phyloP scores from a whole-genome alignment of 2,888 invertebrate genomes.

The Pogonocherus hispidulus region DNA sequence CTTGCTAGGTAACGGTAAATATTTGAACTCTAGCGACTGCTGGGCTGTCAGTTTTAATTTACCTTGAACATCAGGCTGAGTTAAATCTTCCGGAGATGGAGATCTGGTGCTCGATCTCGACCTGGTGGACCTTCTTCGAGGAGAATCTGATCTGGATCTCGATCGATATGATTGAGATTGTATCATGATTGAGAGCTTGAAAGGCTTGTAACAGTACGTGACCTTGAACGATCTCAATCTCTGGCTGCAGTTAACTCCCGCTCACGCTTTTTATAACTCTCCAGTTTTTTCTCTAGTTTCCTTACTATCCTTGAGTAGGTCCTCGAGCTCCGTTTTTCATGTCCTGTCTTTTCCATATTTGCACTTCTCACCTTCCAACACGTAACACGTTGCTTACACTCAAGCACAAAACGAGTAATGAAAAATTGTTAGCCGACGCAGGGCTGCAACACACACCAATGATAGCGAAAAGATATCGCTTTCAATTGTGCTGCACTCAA shows the following conservation, averaged over 20 bases:
- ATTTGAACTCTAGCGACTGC: not conserved
- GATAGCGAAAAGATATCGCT: constrained; percentile 1
- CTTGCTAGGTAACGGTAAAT: not conserved
- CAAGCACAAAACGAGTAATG: constrained; percentile 20
- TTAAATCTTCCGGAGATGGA: not conserved
- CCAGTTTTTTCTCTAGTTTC: constrained; percentile 7
- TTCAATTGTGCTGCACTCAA: constrained; percentile 20
- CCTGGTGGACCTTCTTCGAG: not conserved
- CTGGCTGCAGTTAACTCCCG: not conserved
- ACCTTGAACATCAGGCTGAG: not conserved
- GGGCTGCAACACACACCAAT: not conserved
- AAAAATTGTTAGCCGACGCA: not conserved
- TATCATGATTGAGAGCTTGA: not conserved
- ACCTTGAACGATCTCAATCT: not conserved
- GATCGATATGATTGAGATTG: not conserved
- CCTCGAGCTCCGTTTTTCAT: not conserved
- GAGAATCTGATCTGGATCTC: not conserved
- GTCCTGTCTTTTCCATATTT: not conserved
- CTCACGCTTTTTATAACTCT: constrained; percentile 7
- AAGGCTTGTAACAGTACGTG: not conserved
- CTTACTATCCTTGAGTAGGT: not conserved
- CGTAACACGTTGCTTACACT: constrained; percentile 7
- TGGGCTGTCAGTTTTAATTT: not conserved
- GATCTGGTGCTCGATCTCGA: not conserved
- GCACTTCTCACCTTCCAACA: not conserved